phyloP scores from a whole-genome alignment of 2,888 invertebrate genomes.

The Scaptomyza parva region DNA sequence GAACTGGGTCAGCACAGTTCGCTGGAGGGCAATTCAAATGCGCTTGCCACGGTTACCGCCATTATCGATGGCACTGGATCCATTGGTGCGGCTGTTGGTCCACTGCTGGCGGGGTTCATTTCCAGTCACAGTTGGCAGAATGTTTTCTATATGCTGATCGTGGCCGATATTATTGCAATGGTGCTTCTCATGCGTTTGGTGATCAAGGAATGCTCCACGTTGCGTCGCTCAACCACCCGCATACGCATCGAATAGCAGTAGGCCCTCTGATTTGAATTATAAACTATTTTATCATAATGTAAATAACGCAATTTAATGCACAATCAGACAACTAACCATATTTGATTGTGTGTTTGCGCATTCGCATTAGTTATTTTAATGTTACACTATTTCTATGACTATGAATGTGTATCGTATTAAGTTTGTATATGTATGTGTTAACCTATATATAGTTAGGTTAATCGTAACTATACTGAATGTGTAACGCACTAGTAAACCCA shows the following conservation, averaged over 20 bases:
- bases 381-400: conserved; percentile 13
- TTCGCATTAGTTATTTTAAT: conserved; percentile 32
- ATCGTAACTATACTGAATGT: conserved; percentile 14
- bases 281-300: conserved; percentile 35
- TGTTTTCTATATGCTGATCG: conserved; percentile 96
- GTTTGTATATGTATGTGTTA: conserved; percentile 25
- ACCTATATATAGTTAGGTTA: conserved; percentile 16
- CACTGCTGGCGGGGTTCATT: conserved; percentile 93
- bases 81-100: conserved; percentile 94
- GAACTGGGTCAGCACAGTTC: conserved; percentile 95
- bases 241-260: conserved; percentile 81
- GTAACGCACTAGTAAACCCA: conserved; percentile 33
- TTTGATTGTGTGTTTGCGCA: conserved; percentile 14
- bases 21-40: conserved; percentile 93
- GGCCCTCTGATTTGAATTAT: conserved; percentile 21
- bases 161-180: conserved; percentile 91
- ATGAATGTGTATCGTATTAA: conserved; percentile 5
- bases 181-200: conserved; percentile 88
- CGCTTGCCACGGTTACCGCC: conserved; percentile 98
- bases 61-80: conserved; percentile 98
- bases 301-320: conserved; percentile 11
- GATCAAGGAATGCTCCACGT: conserved; percentile 84
- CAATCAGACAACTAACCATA: conserved; percentile 6
- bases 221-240: conserved; percentile 73
- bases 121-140: conserved; percentile 91